These are phyloP conservation scores for Cydia amplana DNA, from an alignment of 1,140 invertebrate species.

Conservation along the genomic window DNA sequence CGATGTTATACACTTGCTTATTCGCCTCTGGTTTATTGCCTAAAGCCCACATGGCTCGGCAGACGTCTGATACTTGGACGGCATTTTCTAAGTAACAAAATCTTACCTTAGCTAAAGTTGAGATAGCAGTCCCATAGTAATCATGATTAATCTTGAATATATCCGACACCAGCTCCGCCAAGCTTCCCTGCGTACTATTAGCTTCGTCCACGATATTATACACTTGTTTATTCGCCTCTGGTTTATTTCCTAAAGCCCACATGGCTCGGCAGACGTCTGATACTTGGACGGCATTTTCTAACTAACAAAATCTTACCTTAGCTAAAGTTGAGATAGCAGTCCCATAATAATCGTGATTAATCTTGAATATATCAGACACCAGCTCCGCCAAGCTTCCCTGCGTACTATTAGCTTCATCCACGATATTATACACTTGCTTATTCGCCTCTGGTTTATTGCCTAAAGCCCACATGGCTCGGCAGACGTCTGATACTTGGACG, in stretches of 20 bases:
- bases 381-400: slow-evolving; percentile 80
- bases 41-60: slow-evolving; percentile 84
- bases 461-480: slow-evolving; percentile 82
- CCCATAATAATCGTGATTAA: slow-evolving; percentile 89
- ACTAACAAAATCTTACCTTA: slow-evolving; percentile 82
- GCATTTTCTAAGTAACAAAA: slow-evolving; percentile 85
- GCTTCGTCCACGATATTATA: slow-evolving; percentile 92
- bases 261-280: slow-evolving; percentile 87
- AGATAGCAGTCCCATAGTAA: slow-evolving; percentile 90
- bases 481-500: slow-evolving; percentile 91
- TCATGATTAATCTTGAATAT: slow-evolving; percentile 93
- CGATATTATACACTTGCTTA: slow-evolving; percentile 52
- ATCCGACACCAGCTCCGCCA: slow-evolving; percentile 88
- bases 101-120: slow-evolving; percentile 87
- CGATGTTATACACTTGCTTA: slow-evolving; percentile 88
- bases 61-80: slow-evolving; percentile 91
- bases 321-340: slow-evolving; percentile 88
- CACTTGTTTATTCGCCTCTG: slow-evolving; percentile 75
- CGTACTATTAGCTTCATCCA: slow-evolving; percentile 88
- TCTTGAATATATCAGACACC: too few species aligned
- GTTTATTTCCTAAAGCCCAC: slow-evolving; percentile 80
- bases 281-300: slow-evolving; percentile 94
- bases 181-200: slow-evolving; percentile 89
- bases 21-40: slow-evolving; percentile 64
- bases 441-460: slow-evolving; percentile 63